phyloP scores from a whole-genome alignment of 2,797 vertebrate species.

The Neosalanx taihuensis region DNA sequence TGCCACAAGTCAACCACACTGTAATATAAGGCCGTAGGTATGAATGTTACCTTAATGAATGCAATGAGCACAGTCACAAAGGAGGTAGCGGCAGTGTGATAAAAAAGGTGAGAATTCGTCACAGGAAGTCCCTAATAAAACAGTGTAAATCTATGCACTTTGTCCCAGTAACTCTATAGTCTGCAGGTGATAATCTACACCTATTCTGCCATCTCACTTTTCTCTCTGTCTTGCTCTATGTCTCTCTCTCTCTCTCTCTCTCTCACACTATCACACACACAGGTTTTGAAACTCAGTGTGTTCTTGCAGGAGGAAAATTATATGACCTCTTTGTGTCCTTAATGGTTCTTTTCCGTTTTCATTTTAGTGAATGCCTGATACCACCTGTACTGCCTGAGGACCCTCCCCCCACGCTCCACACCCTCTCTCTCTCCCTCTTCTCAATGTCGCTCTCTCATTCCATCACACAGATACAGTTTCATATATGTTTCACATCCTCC shows the following conservation, averaged over 20 bases:
- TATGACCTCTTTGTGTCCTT: slow-evolving; percentile 55
- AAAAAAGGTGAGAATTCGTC: slow-evolving; percentile 62
- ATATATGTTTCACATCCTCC: slow-evolving; percentile 15
- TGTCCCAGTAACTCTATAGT: slow-evolving; percentile 51
- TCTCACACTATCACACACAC: slow-evolving; percentile 16
- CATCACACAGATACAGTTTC: slow-evolving; percentile 22
- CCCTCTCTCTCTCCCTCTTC: slow-evolving; percentile 3
- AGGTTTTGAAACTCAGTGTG: slow-evolving; percentile 42
- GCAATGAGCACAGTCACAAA: slow-evolving; percentile 46
- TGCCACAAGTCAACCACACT: slow-evolving; percentile 36
- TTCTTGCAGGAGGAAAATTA: slow-evolving; percentile 47
- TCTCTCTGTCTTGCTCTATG: slow-evolving; percentile 12
- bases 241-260: neutral
- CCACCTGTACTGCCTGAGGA: slow-evolving; percentile 58
- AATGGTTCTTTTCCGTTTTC: slow-evolving; percentile 63
- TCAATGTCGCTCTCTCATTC: neutral
- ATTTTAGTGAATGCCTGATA: slow-evolving; percentile 59
- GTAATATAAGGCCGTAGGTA: slow-evolving; percentile 54
- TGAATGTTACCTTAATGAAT: slow-evolving; percentile 40
- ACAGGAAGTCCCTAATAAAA: slow-evolving; percentile 59
- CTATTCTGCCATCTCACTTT: neutral
- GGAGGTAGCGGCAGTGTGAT: slow-evolving; percentile 44
- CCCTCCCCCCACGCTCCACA: neutral
- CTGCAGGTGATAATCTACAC: slow-evolving; percentile 38
- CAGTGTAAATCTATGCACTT: slow-evolving; percentile 45